A percentile compares a stretch with the other conserved stretches of the same genome.
phyloP scores from a whole-genome alignment of 2,113 vertebrate genomes.

The Heterotis niloticus region DNA sequence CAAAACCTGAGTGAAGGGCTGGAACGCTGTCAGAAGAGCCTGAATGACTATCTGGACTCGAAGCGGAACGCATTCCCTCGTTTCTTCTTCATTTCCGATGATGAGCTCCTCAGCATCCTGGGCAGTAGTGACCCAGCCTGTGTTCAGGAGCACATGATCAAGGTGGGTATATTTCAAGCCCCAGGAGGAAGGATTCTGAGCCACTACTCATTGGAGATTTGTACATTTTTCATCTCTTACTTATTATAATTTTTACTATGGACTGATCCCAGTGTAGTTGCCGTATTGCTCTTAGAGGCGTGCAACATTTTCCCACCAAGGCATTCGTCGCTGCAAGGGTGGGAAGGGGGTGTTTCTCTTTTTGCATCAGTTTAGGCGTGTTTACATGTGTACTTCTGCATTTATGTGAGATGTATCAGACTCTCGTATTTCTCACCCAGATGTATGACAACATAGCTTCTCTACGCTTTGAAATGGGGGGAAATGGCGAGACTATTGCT shows the following conservation, averaged over 20 bases:
- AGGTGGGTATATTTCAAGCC: conserved; percentile 60
- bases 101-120: conserved; percentile 92
- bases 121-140: conserved; percentile 81
- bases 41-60: conserved; percentile 90
- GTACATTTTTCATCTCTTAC: neutral
- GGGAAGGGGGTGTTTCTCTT: no score
- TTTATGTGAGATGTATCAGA: no score
- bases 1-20: conserved; percentile 74
- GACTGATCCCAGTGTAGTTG: no score
- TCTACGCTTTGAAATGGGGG: conserved; percentile 71
- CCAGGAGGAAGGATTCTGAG: no score
- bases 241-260: no score
- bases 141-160: conserved; percentile 96
- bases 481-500: conserved; percentile 65
- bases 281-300: no score
- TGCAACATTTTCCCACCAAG: no score
- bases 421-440: conserved; percentile 45
- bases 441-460: conserved; percentile 93
- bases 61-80: conserved; percentile 90
- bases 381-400: neutral
- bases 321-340: no score
- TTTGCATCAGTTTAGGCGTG: no score
- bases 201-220: neutral
- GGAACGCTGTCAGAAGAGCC: conserved; percentile 90
- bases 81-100: conserved; percentile 97